Conservation (phyloP, 2,888 invertebrate genomes). For the Ecliptopera silaceata region DNA sequence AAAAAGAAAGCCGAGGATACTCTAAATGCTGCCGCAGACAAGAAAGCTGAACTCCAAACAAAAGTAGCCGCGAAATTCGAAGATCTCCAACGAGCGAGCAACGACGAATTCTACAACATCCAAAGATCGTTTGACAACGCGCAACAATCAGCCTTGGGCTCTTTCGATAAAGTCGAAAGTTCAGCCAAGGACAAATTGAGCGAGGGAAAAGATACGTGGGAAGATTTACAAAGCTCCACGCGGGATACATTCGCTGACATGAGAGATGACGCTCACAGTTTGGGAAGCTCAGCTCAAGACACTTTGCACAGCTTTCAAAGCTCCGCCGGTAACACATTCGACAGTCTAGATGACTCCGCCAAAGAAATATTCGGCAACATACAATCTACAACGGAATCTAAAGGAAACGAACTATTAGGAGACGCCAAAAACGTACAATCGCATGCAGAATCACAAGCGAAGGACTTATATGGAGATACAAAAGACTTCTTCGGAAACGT, state of each 20-base stretch:
- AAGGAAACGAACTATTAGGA: slow-evolving; percentile 65
- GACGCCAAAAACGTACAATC: slow-evolving; percentile 47
- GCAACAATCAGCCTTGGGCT: slow-evolving; percentile 73
- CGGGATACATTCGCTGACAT: slow-evolving; percentile 73
- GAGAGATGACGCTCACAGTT: slow-evolving; percentile 67
- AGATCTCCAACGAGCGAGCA: slow-evolving; percentile 46
- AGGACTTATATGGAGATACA: background rate
- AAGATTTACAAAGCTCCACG: slow-evolving; percentile 71
- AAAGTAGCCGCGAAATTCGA: slow-evolving; percentile 52
- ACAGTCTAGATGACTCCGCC: slow-evolving; percentile 73
- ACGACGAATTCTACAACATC: slow-evolving; percentile 56
- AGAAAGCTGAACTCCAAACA: slow-evolving; percentile 59
- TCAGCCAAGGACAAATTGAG: slow-evolving; percentile 72
- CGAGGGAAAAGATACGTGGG: slow-evolving; percentile 68
- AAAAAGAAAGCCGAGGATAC: slow-evolving; percentile 68
- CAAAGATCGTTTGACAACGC: slow-evolving; percentile 66
- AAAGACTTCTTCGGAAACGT: background rate
- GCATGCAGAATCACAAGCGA: background rate
- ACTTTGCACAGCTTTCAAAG: slow-evolving; percentile 77
- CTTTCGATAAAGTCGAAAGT: slow-evolving; percentile 77
- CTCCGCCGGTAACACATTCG: slow-evolving; percentile 76
- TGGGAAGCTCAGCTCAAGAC: slow-evolving; percentile 72
- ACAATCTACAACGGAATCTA: slow-evolving; percentile 54
- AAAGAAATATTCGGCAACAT: slow-evolving; percentile 59
- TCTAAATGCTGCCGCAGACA: slow-evolving; percentile 62